Percentiles rank a stretch among this genome's conserved stretches.
Conservation (phyloP, 2,797 vertebrate species). For the Sardinella longiceps region DNA sequence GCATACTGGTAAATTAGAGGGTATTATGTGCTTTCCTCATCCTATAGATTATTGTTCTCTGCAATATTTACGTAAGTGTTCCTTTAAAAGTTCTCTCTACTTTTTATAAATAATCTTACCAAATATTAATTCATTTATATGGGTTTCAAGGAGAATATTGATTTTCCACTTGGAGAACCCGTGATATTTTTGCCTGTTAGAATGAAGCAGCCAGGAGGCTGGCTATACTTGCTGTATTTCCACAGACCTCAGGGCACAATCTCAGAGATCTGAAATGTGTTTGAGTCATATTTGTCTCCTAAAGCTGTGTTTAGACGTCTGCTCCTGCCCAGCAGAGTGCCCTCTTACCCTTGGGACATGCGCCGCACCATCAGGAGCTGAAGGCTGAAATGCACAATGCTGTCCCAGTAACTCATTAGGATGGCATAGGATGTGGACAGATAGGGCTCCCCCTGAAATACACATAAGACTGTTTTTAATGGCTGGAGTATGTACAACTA, state of each 20-base stretch:
- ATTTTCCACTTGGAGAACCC: not conserved
- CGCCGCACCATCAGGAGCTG: constrained; percentile 78
- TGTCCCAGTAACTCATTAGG: constrained; percentile 92
- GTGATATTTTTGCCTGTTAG: not conserved
- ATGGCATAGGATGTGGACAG: constrained; percentile 82
- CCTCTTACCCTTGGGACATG: constrained; percentile 76
- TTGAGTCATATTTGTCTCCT: not conserved
- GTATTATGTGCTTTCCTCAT: too few relatives aligned
- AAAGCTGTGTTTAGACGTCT: too few relatives aligned
- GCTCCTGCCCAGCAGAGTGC: not conserved
- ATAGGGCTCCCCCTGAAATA: constrained; percentile 81
- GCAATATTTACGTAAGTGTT: too few relatives aligned
- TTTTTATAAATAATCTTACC: too few relatives aligned
- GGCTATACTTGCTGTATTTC: not conserved
- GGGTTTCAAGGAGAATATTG: not conserved
- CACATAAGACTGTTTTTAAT: not conserved
- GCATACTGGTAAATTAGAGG: not conserved
- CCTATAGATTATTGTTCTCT: too few relatives aligned
- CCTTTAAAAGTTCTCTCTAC: too few relatives aligned
- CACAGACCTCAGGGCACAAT: not conserved
- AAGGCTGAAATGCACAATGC: constrained; percentile 79
- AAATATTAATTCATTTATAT: too few relatives aligned
- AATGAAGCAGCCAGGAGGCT: not conserved
- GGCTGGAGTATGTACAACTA: not conserved
- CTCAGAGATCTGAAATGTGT: not conserved